These are phyloP conservation scores for Neolamprologus toae DNA, from an alignment of 2,113 vertebrate species.

Conservation along the genomic window DNA sequence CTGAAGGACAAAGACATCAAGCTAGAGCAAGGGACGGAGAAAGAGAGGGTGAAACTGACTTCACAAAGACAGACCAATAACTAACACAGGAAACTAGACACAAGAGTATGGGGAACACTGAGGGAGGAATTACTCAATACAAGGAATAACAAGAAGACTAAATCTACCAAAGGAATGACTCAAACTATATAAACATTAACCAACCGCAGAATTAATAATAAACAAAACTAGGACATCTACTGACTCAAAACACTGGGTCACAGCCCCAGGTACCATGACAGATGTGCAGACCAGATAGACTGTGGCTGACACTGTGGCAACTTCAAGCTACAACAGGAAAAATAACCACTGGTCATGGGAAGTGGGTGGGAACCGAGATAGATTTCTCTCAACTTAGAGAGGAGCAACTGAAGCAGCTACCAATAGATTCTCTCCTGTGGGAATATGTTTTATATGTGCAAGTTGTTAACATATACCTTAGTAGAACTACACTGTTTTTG, in stretches of 20 bases:
- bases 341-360: background rate
- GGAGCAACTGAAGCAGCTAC: background rate
- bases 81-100: background rate
- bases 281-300: background rate
- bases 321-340: background rate
- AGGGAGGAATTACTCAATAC: background rate
- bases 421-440: background rate
- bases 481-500: background rate
- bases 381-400: background rate
- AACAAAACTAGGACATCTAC: background rate
- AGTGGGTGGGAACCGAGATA: background rate
- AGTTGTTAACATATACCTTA: background rate
- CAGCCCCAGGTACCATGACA: background rate
- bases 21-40: background rate
- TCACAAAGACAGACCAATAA: background rate
- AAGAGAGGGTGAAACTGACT: background rate
- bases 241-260: background rate
- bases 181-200: background rate
- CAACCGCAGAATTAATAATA: background rate
- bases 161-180: background rate
- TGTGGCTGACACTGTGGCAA: background rate
- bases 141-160: background rate
- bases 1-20: background rate
- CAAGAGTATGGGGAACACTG: background rate
- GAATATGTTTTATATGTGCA: background rate